Evolutionary conservation across 1,140 invertebrate genomes (phyloP), one percentile per base, ranked within the genome.

Genomic region (Galendromus occidentalis): DNA sequence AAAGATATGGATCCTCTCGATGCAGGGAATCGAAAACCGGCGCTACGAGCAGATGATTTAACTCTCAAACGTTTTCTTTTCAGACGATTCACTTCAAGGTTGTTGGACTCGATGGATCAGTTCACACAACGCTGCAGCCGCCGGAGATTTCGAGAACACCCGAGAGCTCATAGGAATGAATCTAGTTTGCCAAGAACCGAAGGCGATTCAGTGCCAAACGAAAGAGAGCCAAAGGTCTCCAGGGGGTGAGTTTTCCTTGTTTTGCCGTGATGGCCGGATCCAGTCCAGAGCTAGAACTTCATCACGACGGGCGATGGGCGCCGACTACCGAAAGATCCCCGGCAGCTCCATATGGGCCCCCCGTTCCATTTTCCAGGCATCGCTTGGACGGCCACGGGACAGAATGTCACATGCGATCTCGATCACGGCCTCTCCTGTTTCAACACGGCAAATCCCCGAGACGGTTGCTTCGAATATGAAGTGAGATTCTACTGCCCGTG

Each of bases 401-500:
- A 75, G 65, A 70, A 59, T 2, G 67, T 74, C 0, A 71, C 70
- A 4, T 76, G 75, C 69, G 69, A 72, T 45, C 25, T 73, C 2
- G 69, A 69, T n/a, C 69, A 72, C 17, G 75, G 75, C 41, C 67
- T 75, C 1, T 69, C 67, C 25, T 76, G 75, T 64, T 64, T 65
- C 63, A 71, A 74, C 42, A 67, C 64, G 25, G 68, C 72, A 41
- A 74, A 76, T 64, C 44, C 33, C 51, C 68, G 68, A 33, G 65
- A 64, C 30, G 33, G 47, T 20, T 76, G 75, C 64, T 59, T 68
- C 29, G 74, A 76, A 65, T 76, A 76, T 66, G 71, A 75, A 69
- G 70, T 76, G 55, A 68, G 73, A 42, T 74, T 75, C 66, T 74
- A 70, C 69, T 76, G 75, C 67, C 69, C 69, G 2, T 76, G 75